These are phyloP conservation scores for Aleiodes leptofemur DNA, from an alignment of 2,888 invertebrate species.

Conservation along the genomic window DNA sequence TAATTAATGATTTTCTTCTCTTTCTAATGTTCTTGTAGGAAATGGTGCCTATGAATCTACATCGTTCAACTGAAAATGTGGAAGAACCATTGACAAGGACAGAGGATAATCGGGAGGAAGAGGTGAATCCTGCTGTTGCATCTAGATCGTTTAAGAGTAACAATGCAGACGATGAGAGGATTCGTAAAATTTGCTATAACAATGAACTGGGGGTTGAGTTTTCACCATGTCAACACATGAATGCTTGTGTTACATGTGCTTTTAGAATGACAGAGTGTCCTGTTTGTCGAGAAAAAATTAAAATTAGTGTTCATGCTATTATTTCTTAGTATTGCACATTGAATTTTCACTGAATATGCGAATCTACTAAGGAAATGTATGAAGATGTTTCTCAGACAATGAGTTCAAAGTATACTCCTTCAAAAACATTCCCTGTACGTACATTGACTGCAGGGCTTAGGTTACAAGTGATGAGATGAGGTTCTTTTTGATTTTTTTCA, in stretches of 20 bases:
- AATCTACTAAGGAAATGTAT: too few species aligned
- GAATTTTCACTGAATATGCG: too few species aligned
- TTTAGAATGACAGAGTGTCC: slow-evolving; percentile 91
- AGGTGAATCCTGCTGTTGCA: slow-evolving; percentile 37
- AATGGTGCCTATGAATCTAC: slow-evolving; percentile 68
- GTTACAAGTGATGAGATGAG: too few species aligned
- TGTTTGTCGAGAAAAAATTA: slow-evolving; percentile 87
- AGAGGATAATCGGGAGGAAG: slow-evolving; percentile 35
- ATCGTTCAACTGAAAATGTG: slow-evolving; percentile 69
- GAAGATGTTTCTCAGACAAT: too few species aligned
- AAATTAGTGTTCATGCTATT: slow-evolving; percentile 82
- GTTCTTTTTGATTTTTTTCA: too few species aligned
- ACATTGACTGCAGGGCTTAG: too few species aligned
- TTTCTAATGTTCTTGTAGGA: slow-evolving; percentile 39
- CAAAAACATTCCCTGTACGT: too few species aligned
- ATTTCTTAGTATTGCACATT: slow-evolving; percentile 71
- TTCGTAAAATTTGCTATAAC: slow-evolving; percentile 95
- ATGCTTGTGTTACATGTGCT: slow-evolving; percentile 94
- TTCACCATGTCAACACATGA: slow-evolving; percentile 85
- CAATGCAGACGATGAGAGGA: slow-evolving; percentile 76
- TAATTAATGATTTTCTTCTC: too few species aligned
- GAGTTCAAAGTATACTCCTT: too few species aligned
- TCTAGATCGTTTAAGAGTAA: slow-evolving; percentile 45
- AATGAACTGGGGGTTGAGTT: slow-evolving; percentile 81
- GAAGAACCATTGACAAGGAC: slow-evolving; percentile 53